Evolutionary conservation across 1,140 invertebrate genomes (phyloP).

Genomic region (Ephestia elutella): DNA sequence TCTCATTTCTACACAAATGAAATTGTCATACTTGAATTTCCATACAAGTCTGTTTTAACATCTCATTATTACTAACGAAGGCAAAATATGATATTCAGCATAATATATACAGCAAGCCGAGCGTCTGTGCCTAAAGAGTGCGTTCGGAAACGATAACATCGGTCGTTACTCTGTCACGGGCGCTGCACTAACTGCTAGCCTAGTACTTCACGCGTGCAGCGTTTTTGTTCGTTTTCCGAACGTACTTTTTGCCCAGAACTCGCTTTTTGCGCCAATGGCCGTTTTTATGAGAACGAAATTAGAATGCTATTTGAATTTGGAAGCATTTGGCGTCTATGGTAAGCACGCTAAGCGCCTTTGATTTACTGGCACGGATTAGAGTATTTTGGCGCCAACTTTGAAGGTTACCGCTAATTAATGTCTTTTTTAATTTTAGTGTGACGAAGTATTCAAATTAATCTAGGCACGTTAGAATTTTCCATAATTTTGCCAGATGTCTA

Average conservation of each 20-base stretch:
- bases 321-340: conserved; percentile 21
- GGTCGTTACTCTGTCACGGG: conserved; percentile 62
- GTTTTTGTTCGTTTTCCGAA: conserved; percentile 38
- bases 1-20: too few relatives aligned
- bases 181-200: conserved; percentile 58
- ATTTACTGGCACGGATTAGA: conserved; percentile 39
- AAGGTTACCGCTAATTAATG: conserved; percentile 23
- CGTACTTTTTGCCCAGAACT: neutral
- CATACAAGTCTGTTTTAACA: neutral
- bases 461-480: too few relatives aligned
- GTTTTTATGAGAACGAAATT: conserved; percentile 18
- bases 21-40: too few relatives aligned
- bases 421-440: conserved; percentile 12
- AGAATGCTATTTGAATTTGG: conserved; percentile 23
- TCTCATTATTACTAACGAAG: neutral
- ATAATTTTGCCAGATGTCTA: too few relatives aligned
- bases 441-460: neutral
- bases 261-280: conserved; percentile 27
- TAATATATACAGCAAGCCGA: neutral
- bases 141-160: conserved; percentile 49
- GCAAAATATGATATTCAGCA: neutral
- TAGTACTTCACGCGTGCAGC: conserved; percentile 55
- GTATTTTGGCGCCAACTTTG: conserved; percentile 51
- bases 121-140: neutral
- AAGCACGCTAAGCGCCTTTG: conserved; percentile 45